Evolutionary conservation across 2,113 vertebrate species (phyloP).

Genomic region (Phoenicopterus ruber): DNA sequence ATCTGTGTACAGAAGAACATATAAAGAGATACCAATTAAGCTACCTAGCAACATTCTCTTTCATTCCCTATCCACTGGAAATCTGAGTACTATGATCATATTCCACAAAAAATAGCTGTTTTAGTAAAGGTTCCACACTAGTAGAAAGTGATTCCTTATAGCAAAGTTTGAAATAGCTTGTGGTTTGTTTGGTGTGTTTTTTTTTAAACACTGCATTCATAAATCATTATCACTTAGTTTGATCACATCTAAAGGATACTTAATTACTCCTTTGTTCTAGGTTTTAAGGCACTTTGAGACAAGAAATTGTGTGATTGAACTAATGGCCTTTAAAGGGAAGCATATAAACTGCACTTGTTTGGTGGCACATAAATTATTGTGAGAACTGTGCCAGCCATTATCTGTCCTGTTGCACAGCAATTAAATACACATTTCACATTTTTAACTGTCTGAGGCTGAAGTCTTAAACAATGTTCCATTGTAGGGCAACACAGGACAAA

Average conservation of each 20-base stretch:
- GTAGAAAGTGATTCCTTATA: background rate
- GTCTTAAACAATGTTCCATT: conserved; percentile 38
- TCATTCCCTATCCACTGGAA: background rate
- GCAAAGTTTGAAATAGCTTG: background rate
- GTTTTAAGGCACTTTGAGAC: background rate
- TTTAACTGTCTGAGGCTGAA: conserved; percentile 50
- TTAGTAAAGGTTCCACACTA: background rate
- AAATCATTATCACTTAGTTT: background rate
- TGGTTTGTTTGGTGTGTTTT: background rate
- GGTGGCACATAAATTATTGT: conserved; percentile 42
- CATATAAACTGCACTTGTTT: conserved; percentile 53
- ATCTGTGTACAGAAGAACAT: background rate
- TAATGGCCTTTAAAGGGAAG: background rate
- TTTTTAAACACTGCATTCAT: background rate
- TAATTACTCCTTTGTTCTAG: background rate
- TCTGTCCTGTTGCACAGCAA: conserved; percentile 1
- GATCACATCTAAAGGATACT: background rate
- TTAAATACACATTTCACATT: conserved; percentile 62
- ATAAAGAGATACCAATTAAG: background rate
- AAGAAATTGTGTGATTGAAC: background rate
- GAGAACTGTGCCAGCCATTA: conserved; percentile 37
- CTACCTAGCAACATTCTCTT: background rate
- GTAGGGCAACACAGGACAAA: conserved; percentile 43
- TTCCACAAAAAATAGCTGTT: background rate
- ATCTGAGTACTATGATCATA: background rate